Evolutionary conservation across 2,113 vertebrate species (phyloP).

Genomic region (Oceanites oceanicus): DNA sequence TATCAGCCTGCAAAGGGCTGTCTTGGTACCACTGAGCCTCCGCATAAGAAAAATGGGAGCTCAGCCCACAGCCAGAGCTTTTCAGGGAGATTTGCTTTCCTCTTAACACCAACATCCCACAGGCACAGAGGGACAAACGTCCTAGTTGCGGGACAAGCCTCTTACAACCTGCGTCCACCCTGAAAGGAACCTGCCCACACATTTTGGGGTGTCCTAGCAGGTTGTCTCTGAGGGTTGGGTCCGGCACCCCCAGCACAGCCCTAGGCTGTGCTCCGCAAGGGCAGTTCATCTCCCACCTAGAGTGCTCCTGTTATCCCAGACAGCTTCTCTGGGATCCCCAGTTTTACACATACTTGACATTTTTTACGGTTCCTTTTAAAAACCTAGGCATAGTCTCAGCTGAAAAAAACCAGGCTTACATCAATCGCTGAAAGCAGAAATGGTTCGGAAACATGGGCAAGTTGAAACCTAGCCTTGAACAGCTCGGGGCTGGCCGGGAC

Average conservation of each 20-base stretch:
- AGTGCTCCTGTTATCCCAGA: neutral
- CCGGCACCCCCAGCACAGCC: neutral
- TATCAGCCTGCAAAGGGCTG: neutral
- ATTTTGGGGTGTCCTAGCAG: neutral
- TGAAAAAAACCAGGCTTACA: neutral
- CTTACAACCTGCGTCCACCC: neutral
- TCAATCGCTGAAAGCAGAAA: neutral
- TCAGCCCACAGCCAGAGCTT: neutral
- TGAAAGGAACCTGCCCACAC: neutral
- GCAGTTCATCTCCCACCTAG: neutral
- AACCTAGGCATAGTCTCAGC: neutral
- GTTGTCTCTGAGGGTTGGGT: neutral
- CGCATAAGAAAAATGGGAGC: neutral
- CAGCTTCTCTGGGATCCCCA: neutral
- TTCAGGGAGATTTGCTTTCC: neutral
- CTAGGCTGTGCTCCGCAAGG: too few relatives aligned
- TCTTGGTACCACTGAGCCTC: neutral
- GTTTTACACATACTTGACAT: neutral
- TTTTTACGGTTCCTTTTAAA: neutral
- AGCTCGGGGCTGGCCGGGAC: neutral
- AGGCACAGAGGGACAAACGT: neutral
- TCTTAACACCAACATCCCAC: neutral
- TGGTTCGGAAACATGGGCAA: accelerated
- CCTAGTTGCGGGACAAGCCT: neutral
- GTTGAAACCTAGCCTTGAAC: neutral